phyloP scores from a whole-genome alignment of 1,140 invertebrate species.

The Triops cancriformis region DNA sequence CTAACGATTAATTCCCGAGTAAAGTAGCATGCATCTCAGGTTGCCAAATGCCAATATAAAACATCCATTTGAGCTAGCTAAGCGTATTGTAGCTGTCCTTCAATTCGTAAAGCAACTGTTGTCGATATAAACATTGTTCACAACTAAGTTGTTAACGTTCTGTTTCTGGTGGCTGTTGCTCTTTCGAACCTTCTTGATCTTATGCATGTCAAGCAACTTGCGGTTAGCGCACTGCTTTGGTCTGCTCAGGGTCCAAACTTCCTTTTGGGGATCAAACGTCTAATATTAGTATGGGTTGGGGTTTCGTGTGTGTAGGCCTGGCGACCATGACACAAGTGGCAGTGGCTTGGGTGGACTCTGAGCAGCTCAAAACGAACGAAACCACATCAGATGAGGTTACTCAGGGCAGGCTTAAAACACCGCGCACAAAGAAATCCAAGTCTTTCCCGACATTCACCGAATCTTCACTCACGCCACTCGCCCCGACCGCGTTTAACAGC shows the following conservation, averaged over 20 bases:
- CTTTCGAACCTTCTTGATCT: background rate
- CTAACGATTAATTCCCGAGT: too few relatives aligned
- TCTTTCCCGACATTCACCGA: background rate
- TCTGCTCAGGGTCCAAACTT: slow-evolving; percentile 1
- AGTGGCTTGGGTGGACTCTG: slow-evolving; percentile 2
- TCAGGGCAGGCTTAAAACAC: background rate
- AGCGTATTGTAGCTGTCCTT: too few relatives aligned
- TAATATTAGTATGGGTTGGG: background rate
- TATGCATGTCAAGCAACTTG: background rate
- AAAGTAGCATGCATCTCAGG: too few relatives aligned
- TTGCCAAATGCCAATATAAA: too few relatives aligned
- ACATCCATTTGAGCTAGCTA: too few relatives aligned
- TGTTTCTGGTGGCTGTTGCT: too few relatives aligned
- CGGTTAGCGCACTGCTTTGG: background rate
- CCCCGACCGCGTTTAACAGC: background rate
- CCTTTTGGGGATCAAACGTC: background rate
- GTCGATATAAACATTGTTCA: too few relatives aligned
- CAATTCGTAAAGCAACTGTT: too few relatives aligned
- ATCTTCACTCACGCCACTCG: background rate
- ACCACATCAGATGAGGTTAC: background rate
- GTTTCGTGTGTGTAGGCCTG: background rate
- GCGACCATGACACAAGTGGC: slow-evolving; percentile 2
- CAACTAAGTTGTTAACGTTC: too few relatives aligned
- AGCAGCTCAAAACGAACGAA: slow-evolving; percentile 9
- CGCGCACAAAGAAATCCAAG: background rate